Evolutionary conservation across 2,113 vertebrate genomes (phyloP).

Genomic region (Eurystomus gularis): DNA sequence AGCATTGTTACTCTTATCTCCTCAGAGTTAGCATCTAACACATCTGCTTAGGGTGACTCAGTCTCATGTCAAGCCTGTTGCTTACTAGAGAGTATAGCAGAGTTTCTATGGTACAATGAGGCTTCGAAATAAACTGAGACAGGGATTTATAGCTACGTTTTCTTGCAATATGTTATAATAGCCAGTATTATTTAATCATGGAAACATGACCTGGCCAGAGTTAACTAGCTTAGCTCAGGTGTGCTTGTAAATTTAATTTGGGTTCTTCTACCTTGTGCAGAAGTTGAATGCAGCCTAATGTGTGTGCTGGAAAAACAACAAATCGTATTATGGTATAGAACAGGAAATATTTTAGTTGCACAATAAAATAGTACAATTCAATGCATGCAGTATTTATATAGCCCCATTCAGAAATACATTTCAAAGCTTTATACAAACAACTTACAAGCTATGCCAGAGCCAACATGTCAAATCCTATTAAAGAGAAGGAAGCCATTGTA

Average conservation of each 20-base stretch:
- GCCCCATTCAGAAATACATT: neutral
- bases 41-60: neutral
- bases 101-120: neutral
- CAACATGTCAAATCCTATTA: neutral
- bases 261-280: neutral
- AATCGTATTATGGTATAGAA: neutral
- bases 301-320: conserved; percentile 38
- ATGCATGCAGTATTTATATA: neutral
- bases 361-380: neutral
- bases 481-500: conserved; percentile 18
- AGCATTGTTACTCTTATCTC: conserved; percentile 24
- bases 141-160: conserved; percentile 1
- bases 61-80: neutral
- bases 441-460: neutral
- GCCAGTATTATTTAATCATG: conserved; percentile 8
- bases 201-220: conserved; percentile 11
- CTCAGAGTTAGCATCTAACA: neutral
- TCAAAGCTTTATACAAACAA: conserved; percentile 30
- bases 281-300: neutral
- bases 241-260: conserved; percentile 33
- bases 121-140: neutral
- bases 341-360: conserved; percentile 5
- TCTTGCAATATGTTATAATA: neutral
- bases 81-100: neutral
- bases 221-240: conserved; percentile 24